Percentiles rank a stretch among this genome's conserved stretches.
Conservation (phyloP, 2,888 invertebrate genomes). For the Ichneumoninae sp. region DNA sequence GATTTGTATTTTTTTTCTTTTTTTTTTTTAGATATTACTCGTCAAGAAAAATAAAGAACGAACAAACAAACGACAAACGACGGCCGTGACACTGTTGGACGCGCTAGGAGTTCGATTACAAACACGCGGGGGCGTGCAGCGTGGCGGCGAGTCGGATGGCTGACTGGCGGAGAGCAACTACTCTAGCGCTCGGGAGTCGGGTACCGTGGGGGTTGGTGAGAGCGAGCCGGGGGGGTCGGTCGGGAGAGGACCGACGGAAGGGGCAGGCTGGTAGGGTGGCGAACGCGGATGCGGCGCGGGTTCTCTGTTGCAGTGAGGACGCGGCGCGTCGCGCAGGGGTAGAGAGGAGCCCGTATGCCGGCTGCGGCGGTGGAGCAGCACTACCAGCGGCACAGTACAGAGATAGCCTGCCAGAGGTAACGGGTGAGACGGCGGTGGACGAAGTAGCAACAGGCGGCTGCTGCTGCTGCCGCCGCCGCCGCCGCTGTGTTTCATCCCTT, state of each 20-base stretch:
- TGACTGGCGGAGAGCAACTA: conserved; percentile 82
- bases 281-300: conserved; percentile 51
- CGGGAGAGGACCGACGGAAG: conserved; percentile 55
- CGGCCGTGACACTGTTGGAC: conserved; percentile 47
- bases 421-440: conserved; percentile 58
- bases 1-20: background rate
- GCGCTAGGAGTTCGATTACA: conserved; percentile 66
- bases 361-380: conserved; percentile 50
- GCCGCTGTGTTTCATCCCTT: conserved; percentile 60
- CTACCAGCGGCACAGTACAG: conserved; percentile 17
- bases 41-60: conserved; percentile 12
- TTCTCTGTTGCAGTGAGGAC: conserved; percentile 33
- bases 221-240: conserved; percentile 61
- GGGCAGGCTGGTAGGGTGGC: conserved; percentile 57
- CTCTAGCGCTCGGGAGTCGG: conserved; percentile 78
- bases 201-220: conserved; percentile 54
- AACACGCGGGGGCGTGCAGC: conserved; percentile 78
- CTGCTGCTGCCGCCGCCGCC: conserved; percentile 39
- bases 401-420: conserved; percentile 18
- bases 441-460: conserved; percentile 83
- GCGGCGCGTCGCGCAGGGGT: conserved; percentile 44
- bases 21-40: background rate
- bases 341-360: conserved; percentile 34
- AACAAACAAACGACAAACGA: conserved; percentile 33
- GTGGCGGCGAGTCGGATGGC: conserved; percentile 82